Evolutionary conservation across 30 jellyfish, hydroid and myxozoan species (phyloP), one percentile per base, ranked within the genome.

Genomic region (Calvadosia cruxmelitensis): DNA sequence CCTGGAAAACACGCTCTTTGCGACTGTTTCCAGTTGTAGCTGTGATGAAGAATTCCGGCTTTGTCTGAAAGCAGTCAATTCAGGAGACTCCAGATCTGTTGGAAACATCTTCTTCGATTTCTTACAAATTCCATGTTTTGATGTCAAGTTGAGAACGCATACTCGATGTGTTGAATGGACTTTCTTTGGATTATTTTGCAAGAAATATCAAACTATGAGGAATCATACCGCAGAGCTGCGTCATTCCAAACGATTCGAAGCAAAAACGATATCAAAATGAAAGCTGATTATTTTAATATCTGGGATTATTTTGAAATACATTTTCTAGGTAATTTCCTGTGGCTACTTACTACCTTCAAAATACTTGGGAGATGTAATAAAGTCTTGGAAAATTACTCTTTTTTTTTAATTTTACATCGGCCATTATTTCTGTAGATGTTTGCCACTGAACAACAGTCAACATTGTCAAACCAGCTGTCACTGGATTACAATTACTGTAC

Each of bases 151-250:
- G 20, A 10, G 57, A 42, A 42, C 10, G 20, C 57, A 42, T 42
- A 42, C 10, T 42, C 57, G 57, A 42, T 42, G 57, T 42, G 57
- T 42, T 42, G 57, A 42, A 42, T 42, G 57, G 57, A 5, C 57
- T 5, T 42, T 42, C 20, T 42, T 42, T 5, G 20, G 20, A 42
- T 42, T 42, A 42, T 5, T 20, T 42, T 42, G 57, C 20, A 20
- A 5, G 15, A 42, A 20, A 42, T 42, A 42, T 42, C 15, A 42
- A 20, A 42, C 57, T 5, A 42, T 42, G 10, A 42, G 15, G 57
- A 10, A 20, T 42, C 15, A 5, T 5, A 20, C 20, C 20, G 57
- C 15, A 42, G 57, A 42, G 57, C 20, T 42, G 15, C 10, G 57
- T 5, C 57, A 42, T 42, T 42, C 57, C 15, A 42, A 42, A 42